phyloP scores from a whole-genome alignment of 2,888 invertebrate genomes.

The Brassicogethes aeneus region DNA sequence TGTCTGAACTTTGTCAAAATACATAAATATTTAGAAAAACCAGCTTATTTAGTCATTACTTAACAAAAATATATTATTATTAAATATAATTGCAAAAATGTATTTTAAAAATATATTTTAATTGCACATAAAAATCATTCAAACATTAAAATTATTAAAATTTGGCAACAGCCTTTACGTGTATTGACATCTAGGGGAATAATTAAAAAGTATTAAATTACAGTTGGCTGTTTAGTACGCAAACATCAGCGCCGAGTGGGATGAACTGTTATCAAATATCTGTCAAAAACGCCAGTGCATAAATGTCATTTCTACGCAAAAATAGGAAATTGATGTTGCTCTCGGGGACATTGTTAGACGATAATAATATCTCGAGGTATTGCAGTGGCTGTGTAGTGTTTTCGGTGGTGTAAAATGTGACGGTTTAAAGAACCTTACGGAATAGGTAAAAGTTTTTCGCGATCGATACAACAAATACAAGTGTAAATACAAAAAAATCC shows the following conservation, averaged over 20 bases:
- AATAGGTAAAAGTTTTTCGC: neutral
- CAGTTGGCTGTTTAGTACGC: too few relatives aligned
- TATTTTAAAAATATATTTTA: too few relatives aligned
- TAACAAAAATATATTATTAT: too few relatives aligned
- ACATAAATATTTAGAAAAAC: too few relatives aligned
- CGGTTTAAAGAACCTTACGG: slow-evolving; percentile 2
- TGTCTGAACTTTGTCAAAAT: too few relatives aligned
- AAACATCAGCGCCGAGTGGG: neutral
- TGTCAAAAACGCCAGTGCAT: slow-evolving; percentile 4
- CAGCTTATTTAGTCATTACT: too few relatives aligned
- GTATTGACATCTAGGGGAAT: too few relatives aligned
- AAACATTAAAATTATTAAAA: too few relatives aligned
- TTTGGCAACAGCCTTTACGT: too few relatives aligned
- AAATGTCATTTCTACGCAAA: slow-evolving; percentile 12
- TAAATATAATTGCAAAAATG: too few relatives aligned
- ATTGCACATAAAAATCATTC: too few relatives aligned
- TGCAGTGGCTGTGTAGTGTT: slow-evolving; percentile 1
- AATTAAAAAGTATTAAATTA: too few relatives aligned
- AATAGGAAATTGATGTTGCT: slow-evolving; percentile 10
- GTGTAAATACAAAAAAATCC: slow-evolving; percentile 1
- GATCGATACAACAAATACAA: neutral
- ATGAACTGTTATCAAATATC: slow-evolving; percentile 4
- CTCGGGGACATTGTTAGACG: neutral
- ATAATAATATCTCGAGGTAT: neutral
- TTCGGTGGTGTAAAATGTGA: slow-evolving; percentile 6